Conservation (phyloP, 1,140 invertebrate genomes). For the Drosophila watanabei region DNA sequence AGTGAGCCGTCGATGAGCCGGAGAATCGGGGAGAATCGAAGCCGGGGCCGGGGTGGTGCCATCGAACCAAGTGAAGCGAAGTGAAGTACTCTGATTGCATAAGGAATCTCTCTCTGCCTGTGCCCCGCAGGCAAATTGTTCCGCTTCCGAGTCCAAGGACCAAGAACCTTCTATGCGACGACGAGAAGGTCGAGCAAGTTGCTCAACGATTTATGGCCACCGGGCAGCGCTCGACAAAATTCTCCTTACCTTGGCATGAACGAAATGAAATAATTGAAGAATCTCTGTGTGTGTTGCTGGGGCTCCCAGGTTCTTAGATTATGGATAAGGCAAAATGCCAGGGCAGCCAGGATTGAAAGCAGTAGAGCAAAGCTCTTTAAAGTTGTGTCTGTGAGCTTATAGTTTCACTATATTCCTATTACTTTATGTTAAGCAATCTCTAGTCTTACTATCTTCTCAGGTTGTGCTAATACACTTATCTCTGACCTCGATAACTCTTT, state of each 20-base stretch:
- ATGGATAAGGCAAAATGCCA: slow-evolving; percentile 41
- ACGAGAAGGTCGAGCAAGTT: slow-evolving; percentile 41
- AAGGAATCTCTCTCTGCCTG: slow-evolving; percentile 33
- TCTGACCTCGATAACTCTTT: slow-evolving; percentile 61
- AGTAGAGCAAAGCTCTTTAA: slow-evolving; percentile 1
- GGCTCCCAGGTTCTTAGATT: slow-evolving; percentile 33
- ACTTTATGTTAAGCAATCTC: not conserved
- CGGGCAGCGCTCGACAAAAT: slow-evolving; percentile 44
- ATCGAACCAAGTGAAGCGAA: slow-evolving; percentile 35
- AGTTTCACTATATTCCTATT: not conserved
- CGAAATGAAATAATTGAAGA: slow-evolving; percentile 58
- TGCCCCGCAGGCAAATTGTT: slow-evolving; percentile 28
- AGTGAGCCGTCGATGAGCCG: slow-evolving; percentile 37
- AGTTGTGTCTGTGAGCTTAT: not conserved
- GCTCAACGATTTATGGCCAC: slow-evolving; percentile 55
- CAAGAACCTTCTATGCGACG: slow-evolving; percentile 8
- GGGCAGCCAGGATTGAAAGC: slow-evolving; percentile 3
- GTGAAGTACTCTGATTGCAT: slow-evolving; percentile 58
- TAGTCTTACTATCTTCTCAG: not conserved
- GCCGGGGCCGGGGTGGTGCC: slow-evolving; percentile 5
- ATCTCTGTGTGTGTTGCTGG: slow-evolving; percentile 9
- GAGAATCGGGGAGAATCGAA: slow-evolving; percentile 1
- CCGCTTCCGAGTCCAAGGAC: slow-evolving; percentile 24
- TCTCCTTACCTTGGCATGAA: slow-evolving; percentile 46
- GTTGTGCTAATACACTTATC: slow-evolving; percentile 37